These are phyloP conservation scores for Progne subis DNA, from an alignment of 2,113 vertebrate genomes.

Conservation along the genomic window DNA sequence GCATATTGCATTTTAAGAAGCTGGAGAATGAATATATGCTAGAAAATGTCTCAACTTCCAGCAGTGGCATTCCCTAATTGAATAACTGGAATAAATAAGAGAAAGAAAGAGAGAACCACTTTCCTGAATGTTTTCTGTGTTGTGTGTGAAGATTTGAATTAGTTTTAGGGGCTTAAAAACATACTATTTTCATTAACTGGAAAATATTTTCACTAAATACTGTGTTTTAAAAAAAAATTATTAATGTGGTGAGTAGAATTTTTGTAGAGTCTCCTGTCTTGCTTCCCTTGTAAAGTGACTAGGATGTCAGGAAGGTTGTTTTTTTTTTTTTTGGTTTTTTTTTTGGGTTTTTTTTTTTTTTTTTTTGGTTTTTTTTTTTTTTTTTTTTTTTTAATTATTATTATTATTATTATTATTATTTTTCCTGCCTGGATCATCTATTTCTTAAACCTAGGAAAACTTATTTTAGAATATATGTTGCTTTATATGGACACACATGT, in stretches of 20 bases:
- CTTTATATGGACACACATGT: neutral
- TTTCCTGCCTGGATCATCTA: neutral
- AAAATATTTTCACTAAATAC: neutral
- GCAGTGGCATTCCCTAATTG: neutral
- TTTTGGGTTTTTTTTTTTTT: no score
- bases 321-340: neutral
- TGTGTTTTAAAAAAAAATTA: neutral
- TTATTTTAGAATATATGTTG: neutral
- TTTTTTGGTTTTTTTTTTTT: neutral
- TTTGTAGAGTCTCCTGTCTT: neutral
- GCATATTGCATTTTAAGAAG: neutral
- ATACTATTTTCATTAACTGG: neutral
- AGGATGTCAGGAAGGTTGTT: neutral
- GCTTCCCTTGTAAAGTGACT: neutral
- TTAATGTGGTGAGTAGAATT: neutral
- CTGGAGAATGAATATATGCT: neutral
- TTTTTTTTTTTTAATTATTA: no score
- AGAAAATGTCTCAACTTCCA: neutral
- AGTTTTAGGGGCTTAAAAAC: neutral
- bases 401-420: no score
- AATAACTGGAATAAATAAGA: neutral
- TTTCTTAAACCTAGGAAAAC: neutral
- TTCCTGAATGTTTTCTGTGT: neutral
- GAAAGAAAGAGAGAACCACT: neutral
- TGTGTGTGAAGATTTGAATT: neutral